These are phyloP conservation scores for Parascotia fuliginaria DNA, from an alignment of 2,888 invertebrate genomes.

Conservation along the genomic window DNA sequence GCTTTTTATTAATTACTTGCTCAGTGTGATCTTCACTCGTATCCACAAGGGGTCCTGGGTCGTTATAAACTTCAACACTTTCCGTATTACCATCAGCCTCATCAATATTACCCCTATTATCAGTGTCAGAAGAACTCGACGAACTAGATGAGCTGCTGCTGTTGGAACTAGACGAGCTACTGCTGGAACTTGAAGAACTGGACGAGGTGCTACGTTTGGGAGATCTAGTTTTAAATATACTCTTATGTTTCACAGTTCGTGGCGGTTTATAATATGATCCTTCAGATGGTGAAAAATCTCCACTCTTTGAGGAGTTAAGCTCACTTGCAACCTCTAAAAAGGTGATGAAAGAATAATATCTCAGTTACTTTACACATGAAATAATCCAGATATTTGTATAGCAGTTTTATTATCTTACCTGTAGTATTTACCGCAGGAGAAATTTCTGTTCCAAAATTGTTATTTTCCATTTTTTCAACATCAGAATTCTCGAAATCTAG, in stretches of 20 bases:
- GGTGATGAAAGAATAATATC: neutral
- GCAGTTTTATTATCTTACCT: constrained; percentile 20
- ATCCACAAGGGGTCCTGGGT: constrained; percentile 11
- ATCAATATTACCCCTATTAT: constrained; percentile 10
- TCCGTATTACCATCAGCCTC: constrained; percentile 20
- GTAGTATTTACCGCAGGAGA: constrained; percentile 14
- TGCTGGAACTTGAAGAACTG: constrained; percentile 13
- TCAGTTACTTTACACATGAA: neutral
- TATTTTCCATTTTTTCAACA: constrained; percentile 18
- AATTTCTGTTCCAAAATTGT: constrained; percentile 13
- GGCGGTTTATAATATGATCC: constrained; percentile 23
- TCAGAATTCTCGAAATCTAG: constrained; percentile 13
- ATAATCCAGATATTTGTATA: constrained; percentile 8
- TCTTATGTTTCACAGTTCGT: constrained; percentile 16
- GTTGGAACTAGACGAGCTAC: constrained; percentile 12
- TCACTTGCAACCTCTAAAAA: constrained; percentile 16
- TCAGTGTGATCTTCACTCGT: constrained; percentile 14
- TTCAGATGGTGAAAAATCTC: constrained; percentile 26
- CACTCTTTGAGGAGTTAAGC: constrained; percentile 14
- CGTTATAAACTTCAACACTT: constrained; percentile 17
- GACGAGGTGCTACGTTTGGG: constrained; percentile 18
- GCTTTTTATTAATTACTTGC: constrained; percentile 18
- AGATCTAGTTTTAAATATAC: constrained; percentile 17
- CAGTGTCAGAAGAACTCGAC: constrained; percentile 12
- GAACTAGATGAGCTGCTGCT: constrained; percentile 22